These are phyloP conservation scores for Amphiprion ocellaris DNA, from an alignment of 2,113 vertebrate species.

Conservation along the genomic window DNA sequence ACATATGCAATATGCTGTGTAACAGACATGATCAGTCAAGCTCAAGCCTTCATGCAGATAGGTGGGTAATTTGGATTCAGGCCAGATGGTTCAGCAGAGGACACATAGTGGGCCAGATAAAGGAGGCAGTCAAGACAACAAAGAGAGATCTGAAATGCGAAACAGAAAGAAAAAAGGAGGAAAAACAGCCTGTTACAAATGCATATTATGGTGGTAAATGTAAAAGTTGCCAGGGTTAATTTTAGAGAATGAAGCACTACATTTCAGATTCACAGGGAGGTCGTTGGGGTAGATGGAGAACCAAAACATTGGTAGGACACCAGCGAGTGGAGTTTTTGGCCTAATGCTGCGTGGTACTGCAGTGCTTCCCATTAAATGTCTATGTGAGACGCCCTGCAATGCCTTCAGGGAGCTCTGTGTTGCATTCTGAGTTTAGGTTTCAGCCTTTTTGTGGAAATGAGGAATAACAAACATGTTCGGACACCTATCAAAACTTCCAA, in stretches of 20 bases:
- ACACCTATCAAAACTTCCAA: too few species aligned
- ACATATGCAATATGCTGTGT: not conserved
- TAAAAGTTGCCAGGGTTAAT: not conserved
- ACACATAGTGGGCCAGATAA: not conserved
- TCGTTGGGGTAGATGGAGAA: not conserved
- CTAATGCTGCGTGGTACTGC: too few species aligned
- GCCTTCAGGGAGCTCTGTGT: too few species aligned
- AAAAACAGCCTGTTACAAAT: not conserved
- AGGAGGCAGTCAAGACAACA: not conserved
- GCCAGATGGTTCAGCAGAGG: constrained; percentile 22
- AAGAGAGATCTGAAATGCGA: not conserved
- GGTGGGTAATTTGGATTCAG: constrained; percentile 36
- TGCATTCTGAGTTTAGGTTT: too few species aligned
- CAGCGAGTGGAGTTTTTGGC: not conserved
- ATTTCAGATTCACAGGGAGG: not conserved
- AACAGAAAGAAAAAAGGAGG: not conserved
- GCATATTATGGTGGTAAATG: not conserved
- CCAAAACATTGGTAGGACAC: not conserved
- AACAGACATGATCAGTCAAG: constrained; percentile 22
- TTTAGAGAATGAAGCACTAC: not conserved
- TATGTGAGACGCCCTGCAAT: too few species aligned
- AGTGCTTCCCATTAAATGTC: too few species aligned
- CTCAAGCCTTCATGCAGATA: not conserved
- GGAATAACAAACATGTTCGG: too few species aligned
- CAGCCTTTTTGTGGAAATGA: too few species aligned